phyloP scores from a whole-genome alignment of 2,888 invertebrate genomes.

The Caenorhabditis sp. region DNA sequence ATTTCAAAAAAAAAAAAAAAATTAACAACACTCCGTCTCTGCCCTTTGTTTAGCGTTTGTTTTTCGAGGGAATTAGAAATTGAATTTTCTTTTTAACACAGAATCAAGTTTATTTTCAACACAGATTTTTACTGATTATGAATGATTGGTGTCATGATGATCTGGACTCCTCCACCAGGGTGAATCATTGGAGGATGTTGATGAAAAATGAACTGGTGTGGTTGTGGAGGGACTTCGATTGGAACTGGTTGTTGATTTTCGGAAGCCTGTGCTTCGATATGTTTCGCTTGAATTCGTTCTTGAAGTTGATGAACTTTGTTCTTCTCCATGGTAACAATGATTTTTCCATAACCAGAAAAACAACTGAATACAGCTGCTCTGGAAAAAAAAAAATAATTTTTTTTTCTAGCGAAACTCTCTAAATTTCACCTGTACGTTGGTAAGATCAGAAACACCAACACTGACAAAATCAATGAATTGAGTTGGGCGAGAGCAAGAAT shows the following conservation, averaged over 20 bases:
- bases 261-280: neutral
- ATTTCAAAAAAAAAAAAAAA: too few species aligned
- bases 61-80: too few species aligned
- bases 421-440: slow-evolving; percentile 29
- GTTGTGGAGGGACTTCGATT: neutral
- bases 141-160: neutral
- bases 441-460: slow-evolving; percentile 26
- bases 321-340: neutral
- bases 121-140: neutral
- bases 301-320: neutral
- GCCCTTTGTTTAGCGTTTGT: too few species aligned
- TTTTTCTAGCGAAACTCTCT: neutral
- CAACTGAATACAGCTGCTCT: neutral
- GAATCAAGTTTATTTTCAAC: neutral
- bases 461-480: slow-evolving; percentile 24
- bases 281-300: neutral
- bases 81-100: neutral
- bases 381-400: neutral
- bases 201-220: neutral
- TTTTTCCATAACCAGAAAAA: neutral
- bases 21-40: too few species aligned
- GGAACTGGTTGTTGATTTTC: neutral
- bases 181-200: neutral
- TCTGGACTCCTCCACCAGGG: neutral
- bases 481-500: slow-evolving; percentile 25